Base-by-base conservation (phyloP, 2,113 vertebrate genomes). In the Halcyon senegalensis region DNA sequence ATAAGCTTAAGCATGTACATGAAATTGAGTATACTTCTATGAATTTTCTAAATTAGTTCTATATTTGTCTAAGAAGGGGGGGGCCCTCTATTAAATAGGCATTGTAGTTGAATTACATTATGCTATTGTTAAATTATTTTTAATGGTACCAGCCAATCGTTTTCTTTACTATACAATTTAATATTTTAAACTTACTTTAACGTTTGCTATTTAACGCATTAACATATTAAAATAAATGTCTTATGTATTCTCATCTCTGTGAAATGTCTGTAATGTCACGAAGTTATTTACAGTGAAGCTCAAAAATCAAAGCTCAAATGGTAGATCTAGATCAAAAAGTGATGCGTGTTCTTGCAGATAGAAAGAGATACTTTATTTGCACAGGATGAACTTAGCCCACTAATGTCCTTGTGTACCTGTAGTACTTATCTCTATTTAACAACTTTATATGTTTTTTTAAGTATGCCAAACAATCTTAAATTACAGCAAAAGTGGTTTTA, bases 341-440 rank as follows among this genome's bases (percentile, higher is more conserved):
- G 11, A 8, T 0, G 1, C 0, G 0, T n/a, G 28, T 9, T 72
- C 43, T 27, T 68, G n/a, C 25, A n/a, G 30, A 53, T 53, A 53
- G 50, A 67, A 39, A 56, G 9, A 58, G 2, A 27, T 16, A 19
- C 11, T 53, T 78, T 37, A 20, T 74, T 73, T 81, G 55, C 35
- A 39, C 2, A 2, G 41, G 60, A 64, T 75, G 13, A 48, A 15
- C 7, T 35, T 56, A 60, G 10, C 44, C 9, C 7, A 16, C 28
- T 51, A 51, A 48, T 58, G 46, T 30, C 12, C 46, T 48, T 77
- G 33, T 39, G 53, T 5, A 35, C 24, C 17, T 73, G 10, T 46
- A 7, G 8, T 25, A 14, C 2, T 50, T 80, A 20, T 58, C 68
- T 81, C 18, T 18, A 44, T 56, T 43, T 56, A 68, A 17, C 18